A percentile compares a stretch with the other conserved stretches of the same genome.
These are phyloP conservation scores for Octodon degus DNA, from an alignment of 2,113 vertebrate genomes.

Conservation along the genomic window DNA sequence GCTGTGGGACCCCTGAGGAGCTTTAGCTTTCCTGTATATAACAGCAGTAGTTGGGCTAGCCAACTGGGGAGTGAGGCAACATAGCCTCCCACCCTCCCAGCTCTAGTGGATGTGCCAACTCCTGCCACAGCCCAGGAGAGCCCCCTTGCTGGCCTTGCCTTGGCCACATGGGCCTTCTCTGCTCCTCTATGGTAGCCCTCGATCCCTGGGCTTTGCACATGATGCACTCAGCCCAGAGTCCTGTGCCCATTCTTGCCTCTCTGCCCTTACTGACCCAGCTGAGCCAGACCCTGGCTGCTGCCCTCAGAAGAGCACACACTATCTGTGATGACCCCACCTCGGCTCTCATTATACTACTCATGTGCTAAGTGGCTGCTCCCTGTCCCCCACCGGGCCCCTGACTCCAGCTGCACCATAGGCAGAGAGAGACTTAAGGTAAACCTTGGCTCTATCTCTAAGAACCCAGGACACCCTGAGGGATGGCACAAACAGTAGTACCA, in stretches of 20 bases:
- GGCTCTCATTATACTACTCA: background rate
- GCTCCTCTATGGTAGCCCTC: background rate
- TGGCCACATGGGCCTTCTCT: fast-evolving
- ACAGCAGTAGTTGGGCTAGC: background rate
- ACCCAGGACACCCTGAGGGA: background rate
- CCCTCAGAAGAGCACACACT: background rate
- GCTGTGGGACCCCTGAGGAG: background rate
- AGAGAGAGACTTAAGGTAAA: background rate
- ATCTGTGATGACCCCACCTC: fast-evolving
- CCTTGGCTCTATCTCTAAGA: background rate
- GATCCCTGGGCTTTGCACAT: background rate
- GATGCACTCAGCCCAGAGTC: fast-evolving
- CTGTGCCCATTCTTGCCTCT: background rate
- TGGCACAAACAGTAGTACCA: background rate
- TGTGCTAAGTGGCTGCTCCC: fast-evolving
- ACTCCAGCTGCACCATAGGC: background rate
- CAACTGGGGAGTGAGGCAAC: background rate
- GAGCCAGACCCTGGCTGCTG: background rate
- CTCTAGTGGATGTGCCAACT: fast-evolving
- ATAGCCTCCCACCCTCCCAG: background rate
- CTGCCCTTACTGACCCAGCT: too few species aligned
- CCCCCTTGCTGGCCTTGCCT: background rate
- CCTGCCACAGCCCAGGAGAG: background rate
- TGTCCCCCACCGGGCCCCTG: background rate
- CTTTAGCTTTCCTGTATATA: background rate